phyloP scores from a whole-genome alignment of 2,113 vertebrate species.

The Mesoclemmys tuberculata region DNA sequence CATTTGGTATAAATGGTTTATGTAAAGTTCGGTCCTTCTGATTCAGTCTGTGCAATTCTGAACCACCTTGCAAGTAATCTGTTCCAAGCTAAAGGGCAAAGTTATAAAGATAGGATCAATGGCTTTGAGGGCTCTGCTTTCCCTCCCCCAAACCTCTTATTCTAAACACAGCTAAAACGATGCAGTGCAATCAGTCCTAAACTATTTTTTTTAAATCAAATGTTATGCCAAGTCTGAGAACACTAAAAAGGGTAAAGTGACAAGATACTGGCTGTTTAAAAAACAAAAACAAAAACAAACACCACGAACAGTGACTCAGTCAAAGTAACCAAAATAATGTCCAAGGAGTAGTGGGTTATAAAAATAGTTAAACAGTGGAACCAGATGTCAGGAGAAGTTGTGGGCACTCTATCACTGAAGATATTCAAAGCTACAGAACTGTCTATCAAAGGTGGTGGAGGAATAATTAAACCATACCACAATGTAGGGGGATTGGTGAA shows the following conservation, averaged over 20 bases:
- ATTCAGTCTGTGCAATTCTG: slow-evolving; percentile 73
- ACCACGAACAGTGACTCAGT: slow-evolving; percentile 34
- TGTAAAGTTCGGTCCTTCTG: slow-evolving; percentile 84
- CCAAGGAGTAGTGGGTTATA: slow-evolving; percentile 11
- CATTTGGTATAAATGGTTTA: slow-evolving; percentile 85
- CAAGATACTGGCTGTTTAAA: slow-evolving; percentile 56
- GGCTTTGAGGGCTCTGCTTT: slow-evolving; percentile 50
- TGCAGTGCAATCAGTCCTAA: slow-evolving; percentile 50
- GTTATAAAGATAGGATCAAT: slow-evolving; percentile 84
- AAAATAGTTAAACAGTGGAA: slow-evolving; percentile 22
- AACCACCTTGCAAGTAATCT: slow-evolving; percentile 72
- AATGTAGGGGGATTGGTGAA: fast-evolving
- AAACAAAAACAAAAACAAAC: slow-evolving; percentile 27
- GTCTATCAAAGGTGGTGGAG: slow-evolving; percentile 4
- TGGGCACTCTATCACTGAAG: slow-evolving; percentile 50
- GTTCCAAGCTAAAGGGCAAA: slow-evolving; percentile 83
- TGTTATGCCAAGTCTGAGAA: background rate
- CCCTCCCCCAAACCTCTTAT: slow-evolving; percentile 64
- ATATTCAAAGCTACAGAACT: background rate
- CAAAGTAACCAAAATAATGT: slow-evolving; percentile 43
- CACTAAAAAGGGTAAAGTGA: slow-evolving; percentile 4
- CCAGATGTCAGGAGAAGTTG: slow-evolving; percentile 44
- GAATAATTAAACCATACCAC: background rate
- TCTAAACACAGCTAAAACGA: slow-evolving; percentile 26
- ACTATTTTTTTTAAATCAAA: slow-evolving; percentile 8